Percentiles rank a stretch among this genome's conserved stretches.
phyloP scores from a whole-genome alignment of 2,113 vertebrate genomes.

The Gavia stellata region DNA sequence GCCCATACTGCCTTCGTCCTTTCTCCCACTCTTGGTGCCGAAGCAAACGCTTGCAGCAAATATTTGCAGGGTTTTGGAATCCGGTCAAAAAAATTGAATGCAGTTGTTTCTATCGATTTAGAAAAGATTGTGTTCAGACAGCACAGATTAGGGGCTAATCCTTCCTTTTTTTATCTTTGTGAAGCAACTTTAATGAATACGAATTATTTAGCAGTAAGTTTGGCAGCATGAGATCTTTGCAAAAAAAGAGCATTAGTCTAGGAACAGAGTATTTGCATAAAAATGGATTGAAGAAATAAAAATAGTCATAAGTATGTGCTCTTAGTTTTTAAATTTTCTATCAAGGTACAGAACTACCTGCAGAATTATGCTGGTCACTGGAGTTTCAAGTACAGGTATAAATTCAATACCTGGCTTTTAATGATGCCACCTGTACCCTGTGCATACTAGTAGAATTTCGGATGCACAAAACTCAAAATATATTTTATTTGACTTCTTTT shows the following conservation, averaged over 20 bases:
- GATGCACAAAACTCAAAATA: neutral
- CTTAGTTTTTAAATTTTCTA: neutral
- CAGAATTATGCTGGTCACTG: neutral
- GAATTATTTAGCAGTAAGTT: neutral
- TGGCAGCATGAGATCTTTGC: neutral
- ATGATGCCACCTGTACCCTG: neutral
- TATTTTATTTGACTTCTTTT: neutral
- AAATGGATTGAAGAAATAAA: neutral
- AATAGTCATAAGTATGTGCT: neutral
- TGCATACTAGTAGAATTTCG: neutral
- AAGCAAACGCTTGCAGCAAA: neutral
- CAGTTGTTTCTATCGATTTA: neutral
- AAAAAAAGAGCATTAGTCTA: neutral
- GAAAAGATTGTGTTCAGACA: neutral
- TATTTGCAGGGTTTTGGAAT: neutral
- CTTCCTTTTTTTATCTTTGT: neutral
- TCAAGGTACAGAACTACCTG: neutral
- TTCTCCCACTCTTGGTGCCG: accelerated
- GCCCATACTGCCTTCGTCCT: neutral
- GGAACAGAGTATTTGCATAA: neutral
- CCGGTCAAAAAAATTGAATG: neutral
- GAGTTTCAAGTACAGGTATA: neutral
- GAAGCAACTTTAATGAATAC: neutral
- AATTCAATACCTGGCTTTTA: neutral
- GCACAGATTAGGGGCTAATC: neutral